phyloP scores from a whole-genome alignment of 2,797 vertebrate species.

The Amblyraja radiata region DNA sequence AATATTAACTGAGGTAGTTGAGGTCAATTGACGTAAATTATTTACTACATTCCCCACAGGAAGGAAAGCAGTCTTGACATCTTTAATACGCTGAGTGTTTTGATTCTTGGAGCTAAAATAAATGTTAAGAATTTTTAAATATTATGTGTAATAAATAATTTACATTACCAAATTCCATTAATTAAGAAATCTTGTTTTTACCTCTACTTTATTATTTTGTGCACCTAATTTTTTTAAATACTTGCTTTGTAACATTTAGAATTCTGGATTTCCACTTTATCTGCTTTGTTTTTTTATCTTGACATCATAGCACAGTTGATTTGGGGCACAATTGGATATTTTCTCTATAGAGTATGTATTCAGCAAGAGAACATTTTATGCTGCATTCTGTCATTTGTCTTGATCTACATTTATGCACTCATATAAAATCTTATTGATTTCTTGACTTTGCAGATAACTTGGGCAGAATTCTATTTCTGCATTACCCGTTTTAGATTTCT shows the following conservation, averaged over 20 bases:
- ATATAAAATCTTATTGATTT: background rate
- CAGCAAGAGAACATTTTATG: too few relatives aligned
- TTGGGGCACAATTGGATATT: background rate
- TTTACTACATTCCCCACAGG: background rate
- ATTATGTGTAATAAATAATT: background rate
- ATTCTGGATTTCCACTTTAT: background rate
- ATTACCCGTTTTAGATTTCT: background rate
- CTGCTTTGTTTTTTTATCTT: background rate
- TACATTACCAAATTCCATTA: background rate
- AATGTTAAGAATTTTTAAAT: background rate
- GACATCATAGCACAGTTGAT: background rate
- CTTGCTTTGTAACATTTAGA: background rate
- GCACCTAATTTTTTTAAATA: background rate
- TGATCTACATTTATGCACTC: background rate
- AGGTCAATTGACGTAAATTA: too few relatives aligned
- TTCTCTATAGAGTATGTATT: background rate
- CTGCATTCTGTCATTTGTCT: background rate
- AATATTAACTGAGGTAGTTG: too few relatives aligned
- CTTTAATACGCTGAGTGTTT: background rate
- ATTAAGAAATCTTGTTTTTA: too few relatives aligned
- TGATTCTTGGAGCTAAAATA: background rate
- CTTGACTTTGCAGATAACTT: background rate
- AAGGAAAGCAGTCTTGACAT: background rate
- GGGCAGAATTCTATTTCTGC: background rate
- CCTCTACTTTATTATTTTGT: background rate